These are phyloP conservation scores for Semicossyphus pulcher DNA, from an alignment of 2,113 vertebrate species.

Conservation along the genomic window DNA sequence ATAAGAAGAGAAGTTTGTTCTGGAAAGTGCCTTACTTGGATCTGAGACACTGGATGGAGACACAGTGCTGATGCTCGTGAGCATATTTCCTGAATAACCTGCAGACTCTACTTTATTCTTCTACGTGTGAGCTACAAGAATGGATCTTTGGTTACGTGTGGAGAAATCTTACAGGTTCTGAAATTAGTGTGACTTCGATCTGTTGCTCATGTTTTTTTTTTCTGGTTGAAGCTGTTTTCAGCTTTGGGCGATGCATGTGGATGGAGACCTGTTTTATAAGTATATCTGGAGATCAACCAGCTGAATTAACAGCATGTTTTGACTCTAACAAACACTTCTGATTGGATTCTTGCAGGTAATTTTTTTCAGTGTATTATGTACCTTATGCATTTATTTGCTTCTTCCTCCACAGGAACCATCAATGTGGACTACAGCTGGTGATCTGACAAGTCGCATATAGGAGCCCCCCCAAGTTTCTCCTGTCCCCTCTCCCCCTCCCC, in stretches of 20 bases:
- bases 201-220: constrained; percentile 6
- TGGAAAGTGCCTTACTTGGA: constrained; percentile 46
- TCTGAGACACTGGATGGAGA: constrained; percentile 46
- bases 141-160: constrained; percentile 3
- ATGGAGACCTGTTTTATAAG: neutral
- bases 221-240: constrained; percentile 16
- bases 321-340: neutral
- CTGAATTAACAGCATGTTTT: constrained; percentile 9
- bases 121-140: constrained; percentile 31
- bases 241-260: constrained; percentile 1
- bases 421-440: constrained; percentile 64
- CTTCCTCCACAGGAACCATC: constrained; percentile 58
- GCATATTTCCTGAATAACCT: constrained; percentile 11
- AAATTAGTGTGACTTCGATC: neutral
- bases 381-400: constrained; percentile 16
- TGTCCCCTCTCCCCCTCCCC: constrained; percentile 46
- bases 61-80: constrained; percentile 20
- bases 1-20: constrained; percentile 69
- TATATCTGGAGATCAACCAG: constrained; percentile 11
- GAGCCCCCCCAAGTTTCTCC: constrained; percentile 40
- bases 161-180: constrained; percentile 27
- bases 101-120: constrained; percentile 9
- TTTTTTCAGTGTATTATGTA: neutral
- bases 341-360: neutral
- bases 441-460: constrained; percentile 63